Base-by-base conservation (phyloP, 37 sponge, comb jelly and placozoan species). In the Aphrocallistes beatrix region DNA sequence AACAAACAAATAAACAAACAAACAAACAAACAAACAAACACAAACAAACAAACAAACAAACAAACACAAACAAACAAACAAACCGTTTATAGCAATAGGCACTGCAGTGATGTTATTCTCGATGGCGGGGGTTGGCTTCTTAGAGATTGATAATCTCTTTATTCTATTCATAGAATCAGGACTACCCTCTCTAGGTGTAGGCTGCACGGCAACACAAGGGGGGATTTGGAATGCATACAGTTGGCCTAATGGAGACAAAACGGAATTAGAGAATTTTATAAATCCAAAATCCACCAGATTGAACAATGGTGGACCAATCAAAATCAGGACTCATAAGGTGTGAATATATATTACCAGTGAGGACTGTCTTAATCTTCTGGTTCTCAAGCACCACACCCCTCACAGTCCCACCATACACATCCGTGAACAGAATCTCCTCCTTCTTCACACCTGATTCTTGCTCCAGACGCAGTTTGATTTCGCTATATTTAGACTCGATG, bases 401-500 rank as follows among this genome's bases (percentile, higher is more conserved):
- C 3, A 60, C 75, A 60, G 34, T 60, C 17, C 75, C 75, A 25
- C 28, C 75, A 60, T 60, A 19, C 75, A 60, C 75, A 60, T 60
- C 75, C 8, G 75, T 60, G 75, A 60, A 60, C 3, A 60, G 10
- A 60, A 60, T 28, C 21, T 60, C 75, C 8, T 60, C 75, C n/a
- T 60, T 60, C 75, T 60, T 60, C 34, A 60, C 3, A 32, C 21
- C 75, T 3, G 17, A 60, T 60, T 60, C 75, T 13, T 60, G 10
- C 21, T 60, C 75, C 32, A 60, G 21, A 32, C 34, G 75, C 6
- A 19, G 8, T 60, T 90, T 92, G 47, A 96, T 82, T 0, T 51
- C 38, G 3, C 36, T 42, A 82, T 96, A 96, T 49, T 88, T 90
- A 81, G 86, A 86, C 32, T 92, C 94, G 32, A 91, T 23, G 84